Evolutionary conservation across 2,888 invertebrate species (phyloP).

Genomic region (Sarcophaga carnaria): DNA sequence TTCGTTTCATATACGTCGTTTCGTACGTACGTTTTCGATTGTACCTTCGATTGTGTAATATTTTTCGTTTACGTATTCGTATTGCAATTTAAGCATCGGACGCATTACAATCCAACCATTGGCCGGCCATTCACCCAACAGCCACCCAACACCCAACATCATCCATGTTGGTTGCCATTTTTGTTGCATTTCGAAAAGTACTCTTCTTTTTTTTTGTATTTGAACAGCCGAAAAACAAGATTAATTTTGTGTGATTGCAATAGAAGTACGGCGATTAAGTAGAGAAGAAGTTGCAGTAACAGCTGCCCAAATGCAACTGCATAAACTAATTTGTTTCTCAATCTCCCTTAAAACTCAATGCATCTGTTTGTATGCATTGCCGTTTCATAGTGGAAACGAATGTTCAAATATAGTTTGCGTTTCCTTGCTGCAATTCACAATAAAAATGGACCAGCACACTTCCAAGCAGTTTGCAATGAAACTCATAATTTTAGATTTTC

Average conservation of each 20-base stretch:
- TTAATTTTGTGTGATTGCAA: slow-evolving; percentile 35
- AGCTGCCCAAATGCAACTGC: slow-evolving; percentile 4
- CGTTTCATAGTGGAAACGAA: slow-evolving; percentile 19
- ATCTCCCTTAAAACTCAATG: too few relatives aligned
- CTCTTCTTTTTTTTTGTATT: neutral
- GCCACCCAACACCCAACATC: too few relatives aligned
- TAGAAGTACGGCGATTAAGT: neutral
- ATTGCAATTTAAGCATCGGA: too few relatives aligned
- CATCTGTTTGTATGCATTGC: slow-evolving; percentile 4
- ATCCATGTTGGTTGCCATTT: too few relatives aligned
- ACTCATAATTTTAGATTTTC: slow-evolving; percentile 4
- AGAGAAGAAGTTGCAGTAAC: neutral
- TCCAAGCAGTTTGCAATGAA: slow-evolving; percentile 8
- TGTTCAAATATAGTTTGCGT: slow-evolving; percentile 6
- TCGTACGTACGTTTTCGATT: neutral
- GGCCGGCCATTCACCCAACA: neutral
- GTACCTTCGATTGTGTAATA: too few relatives aligned
- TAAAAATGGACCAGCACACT: neutral
- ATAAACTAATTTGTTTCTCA: slow-evolving; percentile 32
- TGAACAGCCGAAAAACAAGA: neutral
- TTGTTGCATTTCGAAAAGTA: neutral
- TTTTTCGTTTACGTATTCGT: too few relatives aligned
- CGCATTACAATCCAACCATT: too few relatives aligned
- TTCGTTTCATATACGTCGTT: neutral
- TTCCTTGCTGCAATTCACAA: neutral